phyloP scores from a whole-genome alignment of 2,888 invertebrate species.

The Apodemia duryi region DNA sequence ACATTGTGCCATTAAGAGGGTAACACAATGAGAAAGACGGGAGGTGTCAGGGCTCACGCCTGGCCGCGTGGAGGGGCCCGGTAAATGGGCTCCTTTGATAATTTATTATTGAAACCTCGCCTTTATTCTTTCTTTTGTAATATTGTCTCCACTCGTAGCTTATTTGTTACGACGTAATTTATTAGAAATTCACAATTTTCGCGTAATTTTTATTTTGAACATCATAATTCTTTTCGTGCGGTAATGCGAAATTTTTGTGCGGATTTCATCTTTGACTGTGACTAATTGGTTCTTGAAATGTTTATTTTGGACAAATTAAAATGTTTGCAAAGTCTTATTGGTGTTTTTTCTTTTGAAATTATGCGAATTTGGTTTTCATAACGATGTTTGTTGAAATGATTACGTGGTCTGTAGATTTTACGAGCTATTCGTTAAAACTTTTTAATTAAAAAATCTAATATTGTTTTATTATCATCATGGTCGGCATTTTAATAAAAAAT shows the following conservation, averaged over 20 bases:
- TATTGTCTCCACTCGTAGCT: conserved; percentile 57
- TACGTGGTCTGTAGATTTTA: too few relatives aligned
- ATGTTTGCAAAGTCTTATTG: conserved; percentile 10
- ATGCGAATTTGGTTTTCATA: too few relatives aligned
- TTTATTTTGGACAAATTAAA: conserved; percentile 1
- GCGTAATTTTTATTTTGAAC: conserved; percentile 9
- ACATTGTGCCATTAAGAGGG: conserved; percentile 32
- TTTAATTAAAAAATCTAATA: too few relatives aligned
- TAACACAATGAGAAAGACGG: conserved; percentile 61
- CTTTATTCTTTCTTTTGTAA: conserved; percentile 61
- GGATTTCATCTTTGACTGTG: conserved; percentile 22
- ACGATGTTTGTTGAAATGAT: too few relatives aligned
- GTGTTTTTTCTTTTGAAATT: not conserved
- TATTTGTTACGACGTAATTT: conserved; percentile 62
- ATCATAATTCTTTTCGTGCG: conserved; percentile 20
- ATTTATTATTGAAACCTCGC: conserved; percentile 72
- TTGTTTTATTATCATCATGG: too few relatives aligned
- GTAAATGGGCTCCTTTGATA: conserved; percentile 52
- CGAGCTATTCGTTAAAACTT: too few relatives aligned
- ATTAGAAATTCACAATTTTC: conserved; percentile 42
- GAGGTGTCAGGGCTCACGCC: conserved; percentile 60
- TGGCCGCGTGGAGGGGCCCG: conserved; percentile 37
- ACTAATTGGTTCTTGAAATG: conserved; percentile 12
- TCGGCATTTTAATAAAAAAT: too few relatives aligned
- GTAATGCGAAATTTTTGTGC: conserved; percentile 32